Evolutionary conservation across 37 sponge, comb jelly and placozoan species (phyloP).

Genomic region (Beroe ovata): DNA sequence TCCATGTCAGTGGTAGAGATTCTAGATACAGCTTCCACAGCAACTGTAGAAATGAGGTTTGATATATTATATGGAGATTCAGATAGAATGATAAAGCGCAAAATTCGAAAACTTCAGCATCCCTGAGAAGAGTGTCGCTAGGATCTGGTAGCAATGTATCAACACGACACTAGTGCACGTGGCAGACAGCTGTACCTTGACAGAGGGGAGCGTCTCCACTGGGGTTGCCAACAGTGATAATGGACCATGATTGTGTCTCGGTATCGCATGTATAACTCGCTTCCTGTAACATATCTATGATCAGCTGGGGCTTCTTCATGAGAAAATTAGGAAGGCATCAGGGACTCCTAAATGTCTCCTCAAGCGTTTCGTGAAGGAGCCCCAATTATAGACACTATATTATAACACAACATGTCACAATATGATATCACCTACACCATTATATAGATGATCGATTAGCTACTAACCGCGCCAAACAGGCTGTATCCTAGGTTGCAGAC

Average conservation of each 20-base stretch:
- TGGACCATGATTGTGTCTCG: constrained; percentile 4
- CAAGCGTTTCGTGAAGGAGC: no score
- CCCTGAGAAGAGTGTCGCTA: no score
- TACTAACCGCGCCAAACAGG: neutral
- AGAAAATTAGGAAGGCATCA: no score
- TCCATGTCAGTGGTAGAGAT: neutral
- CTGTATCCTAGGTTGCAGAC: constrained; percentile 5
- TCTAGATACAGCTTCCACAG: neutral
- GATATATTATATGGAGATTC: no score
- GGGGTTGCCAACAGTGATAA: constrained; percentile 9
- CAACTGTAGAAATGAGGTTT: no score
- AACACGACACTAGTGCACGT: no score
- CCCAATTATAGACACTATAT: constrained; percentile 8
- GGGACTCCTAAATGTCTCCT: no score
- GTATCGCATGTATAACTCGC: constrained; percentile 21
- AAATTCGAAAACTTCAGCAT: no score
- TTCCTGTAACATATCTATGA: no score
- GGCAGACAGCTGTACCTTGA: constrained; percentile 17
- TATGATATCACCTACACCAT: neutral
- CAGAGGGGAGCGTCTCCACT: neutral
- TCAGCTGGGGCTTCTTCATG: no score
- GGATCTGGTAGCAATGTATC: no score
- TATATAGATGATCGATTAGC: constrained; percentile 2
- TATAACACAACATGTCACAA: neutral
- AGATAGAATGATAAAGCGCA: no score